These are phyloP conservation scores for Falco rusticolus DNA, from an alignment of 2,797 vertebrate species.

Conservation along the genomic window DNA sequence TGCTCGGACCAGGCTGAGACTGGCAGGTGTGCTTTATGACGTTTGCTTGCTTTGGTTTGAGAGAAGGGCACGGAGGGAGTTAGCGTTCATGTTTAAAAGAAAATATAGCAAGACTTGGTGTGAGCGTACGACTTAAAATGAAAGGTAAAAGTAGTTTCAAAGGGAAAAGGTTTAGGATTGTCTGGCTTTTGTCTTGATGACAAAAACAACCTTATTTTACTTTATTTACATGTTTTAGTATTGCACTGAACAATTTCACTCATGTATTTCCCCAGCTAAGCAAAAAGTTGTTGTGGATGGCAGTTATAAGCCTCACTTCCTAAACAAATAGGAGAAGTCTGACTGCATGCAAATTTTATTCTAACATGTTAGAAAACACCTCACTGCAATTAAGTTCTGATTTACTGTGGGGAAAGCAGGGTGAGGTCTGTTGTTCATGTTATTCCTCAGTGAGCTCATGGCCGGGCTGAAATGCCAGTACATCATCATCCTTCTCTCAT, in stretches of 20 bases:
- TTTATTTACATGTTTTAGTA: background rate
- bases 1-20: background rate
- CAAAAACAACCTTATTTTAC: background rate
- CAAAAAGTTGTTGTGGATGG: background rate
- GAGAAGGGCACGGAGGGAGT: background rate
- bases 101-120: background rate
- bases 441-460: background rate
- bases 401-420: conserved; percentile 4
- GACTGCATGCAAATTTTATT: background rate
- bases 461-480: background rate
- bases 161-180: background rate
- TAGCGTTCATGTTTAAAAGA: background rate
- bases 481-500: background rate
- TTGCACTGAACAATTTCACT: background rate
- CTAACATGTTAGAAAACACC: background rate
- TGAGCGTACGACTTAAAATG: background rate
- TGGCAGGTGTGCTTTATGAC: background rate
- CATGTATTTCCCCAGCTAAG: background rate
- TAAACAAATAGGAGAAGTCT: background rate
- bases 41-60: background rate
- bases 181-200: background rate
- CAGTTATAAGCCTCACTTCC: background rate
- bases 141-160: background rate
- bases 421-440: background rate
- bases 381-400: background rate